Base-by-base conservation (phyloP, 1,140 invertebrate species). In the Drosophila novamexicana region DNA sequence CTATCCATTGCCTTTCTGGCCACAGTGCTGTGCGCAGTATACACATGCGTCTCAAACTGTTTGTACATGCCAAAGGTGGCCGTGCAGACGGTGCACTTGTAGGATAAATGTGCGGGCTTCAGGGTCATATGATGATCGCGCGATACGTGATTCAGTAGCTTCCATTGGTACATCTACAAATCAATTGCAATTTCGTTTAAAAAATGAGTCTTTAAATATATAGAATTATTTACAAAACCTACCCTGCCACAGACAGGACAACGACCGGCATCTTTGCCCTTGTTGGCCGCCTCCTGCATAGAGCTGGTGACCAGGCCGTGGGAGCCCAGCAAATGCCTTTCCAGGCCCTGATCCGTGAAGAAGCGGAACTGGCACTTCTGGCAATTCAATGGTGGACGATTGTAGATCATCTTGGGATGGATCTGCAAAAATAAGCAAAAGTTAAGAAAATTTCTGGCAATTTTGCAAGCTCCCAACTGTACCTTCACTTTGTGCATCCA, bases 381-480 rank as follows among this genome's bases (percentile, higher is more conserved):
- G 93, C 98, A 99, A 92, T 98, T 98, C 61, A 99, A 93, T 37
- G 98, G 98, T 69, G 98, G 97, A 93, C 97, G 94, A 93, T 97
- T 98, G 91, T 98, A 97, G 71, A 98, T 97, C 97, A 98, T 98
- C 93, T 98, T 98, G 70, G 97, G 97, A 94, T 98, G 97, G 88
- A 98, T 98, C 93, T 92, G 5, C 22, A 29, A 29, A 29, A 22
- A 22, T 37, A 37, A 37, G 14, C 2, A 0, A 56, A 40, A 37
- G 4, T 5, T 29, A 29, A 29, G 4, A 29, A 29, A 29, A 5
- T 29, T 2, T 5, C 4, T 5, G 22, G 22, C 22, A 29, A 5
- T 5, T 29, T 0, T 29, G 22, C 22, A 0, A 29, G 22, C 4
- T 29, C 4, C 0, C 12, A 54, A 58, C 22, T 85, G 81, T 81